phyloP scores from a whole-genome alignment of 2,797 vertebrate species.

The Rhabdophis nuchalis region DNA sequence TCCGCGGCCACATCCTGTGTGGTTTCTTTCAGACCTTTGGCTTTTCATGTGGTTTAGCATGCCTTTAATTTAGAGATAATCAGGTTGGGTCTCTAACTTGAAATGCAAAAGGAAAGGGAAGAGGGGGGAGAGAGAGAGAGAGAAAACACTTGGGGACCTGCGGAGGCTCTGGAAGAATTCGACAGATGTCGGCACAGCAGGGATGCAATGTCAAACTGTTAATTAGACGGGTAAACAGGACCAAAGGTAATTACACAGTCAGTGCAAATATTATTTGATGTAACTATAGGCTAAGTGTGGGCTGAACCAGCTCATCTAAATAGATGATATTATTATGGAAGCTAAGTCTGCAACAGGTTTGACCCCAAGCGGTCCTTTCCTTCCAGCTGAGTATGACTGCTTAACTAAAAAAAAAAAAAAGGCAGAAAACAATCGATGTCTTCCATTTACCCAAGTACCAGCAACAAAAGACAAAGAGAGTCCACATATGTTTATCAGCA shows the following conservation, averaged over 20 bases:
- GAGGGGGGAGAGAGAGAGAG: background rate
- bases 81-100: conserved; percentile 59
- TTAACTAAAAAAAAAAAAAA: background rate
- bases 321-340: conserved; percentile 24
- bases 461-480: background rate
- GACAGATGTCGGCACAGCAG: conserved; percentile 57
- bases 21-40: conserved; percentile 58
- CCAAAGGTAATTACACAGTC: conserved; percentile 50
- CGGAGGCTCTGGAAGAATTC: conserved; percentile 48
- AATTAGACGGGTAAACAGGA: conserved; percentile 59
- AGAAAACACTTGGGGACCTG: conserved; percentile 46
- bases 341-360: conserved; percentile 7
- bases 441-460: background rate
- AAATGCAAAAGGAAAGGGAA: conserved; percentile 43
- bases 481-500: background rate
- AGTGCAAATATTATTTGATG: conserved; percentile 58
- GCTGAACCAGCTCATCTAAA: conserved; percentile 45
- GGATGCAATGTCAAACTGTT: conserved; percentile 55
- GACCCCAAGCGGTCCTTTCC: background rate
- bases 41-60: conserved; percentile 68
- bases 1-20: conserved; percentile 66
- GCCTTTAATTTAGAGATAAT: conserved; percentile 68
- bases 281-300: conserved; percentile 55
- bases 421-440: background rate
- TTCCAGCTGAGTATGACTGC: background rate